Conservation (phyloP, 2,113 vertebrate genomes). For the Falco punctatus region DNA sequence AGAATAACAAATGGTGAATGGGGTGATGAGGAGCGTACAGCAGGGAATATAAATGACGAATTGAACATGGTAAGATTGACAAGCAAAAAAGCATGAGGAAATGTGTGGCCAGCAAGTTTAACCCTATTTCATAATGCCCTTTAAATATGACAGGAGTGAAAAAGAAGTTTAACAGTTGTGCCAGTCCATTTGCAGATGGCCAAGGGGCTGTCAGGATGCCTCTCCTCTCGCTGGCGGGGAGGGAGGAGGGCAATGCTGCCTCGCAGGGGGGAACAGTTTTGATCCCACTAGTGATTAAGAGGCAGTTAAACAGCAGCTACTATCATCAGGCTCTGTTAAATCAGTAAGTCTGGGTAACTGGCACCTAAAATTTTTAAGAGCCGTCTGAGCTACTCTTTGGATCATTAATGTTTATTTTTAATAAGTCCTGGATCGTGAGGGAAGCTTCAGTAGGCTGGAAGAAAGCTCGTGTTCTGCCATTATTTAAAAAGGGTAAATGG, state of each 20-base stretch:
- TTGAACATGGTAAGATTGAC: not conserved
- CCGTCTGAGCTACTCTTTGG: constrained; percentile 9
- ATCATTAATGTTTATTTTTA: constrained; percentile 68
- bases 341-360: constrained; percentile 9
- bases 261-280: not conserved
- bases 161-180: not conserved
- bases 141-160: not conserved
- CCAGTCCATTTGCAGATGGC: not conserved
- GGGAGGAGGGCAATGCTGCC: not conserved
- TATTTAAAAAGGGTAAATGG: constrained; percentile 39
- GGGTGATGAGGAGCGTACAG: rapidly evolving
- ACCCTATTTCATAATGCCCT: not conserved
- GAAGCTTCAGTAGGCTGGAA: constrained; percentile 21
- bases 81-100: not conserved
- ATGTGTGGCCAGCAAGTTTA: not conserved
- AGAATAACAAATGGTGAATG: not conserved
- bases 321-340: not conserved
- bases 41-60: not conserved
- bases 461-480: not conserved
- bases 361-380: constrained; percentile 64
- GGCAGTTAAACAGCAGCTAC: not conserved
- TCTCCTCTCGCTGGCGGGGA: rapidly evolving
- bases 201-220: not conserved
- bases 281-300: constrained; percentile 16
- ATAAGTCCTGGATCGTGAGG: constrained; percentile 1